Evolutionary conservation across 1,140 invertebrate species (phyloP).

Genomic region (Habropoda laboriosa): DNA sequence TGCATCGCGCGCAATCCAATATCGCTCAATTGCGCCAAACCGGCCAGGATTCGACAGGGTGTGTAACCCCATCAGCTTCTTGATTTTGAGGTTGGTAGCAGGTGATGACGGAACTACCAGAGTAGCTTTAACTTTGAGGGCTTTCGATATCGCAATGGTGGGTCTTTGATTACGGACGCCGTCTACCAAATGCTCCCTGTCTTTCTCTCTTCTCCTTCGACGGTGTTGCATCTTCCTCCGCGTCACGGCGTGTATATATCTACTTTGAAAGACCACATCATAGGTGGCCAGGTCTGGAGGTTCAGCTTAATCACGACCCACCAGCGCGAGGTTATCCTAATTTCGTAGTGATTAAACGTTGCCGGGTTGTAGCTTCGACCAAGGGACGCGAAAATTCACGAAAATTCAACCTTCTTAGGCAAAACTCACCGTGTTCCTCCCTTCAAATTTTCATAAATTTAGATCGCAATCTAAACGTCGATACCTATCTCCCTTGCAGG

Average conservation of each 20-base stretch:
- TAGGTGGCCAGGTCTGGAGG: conserved; percentile 38
- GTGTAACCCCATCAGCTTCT: conserved; percentile 29
- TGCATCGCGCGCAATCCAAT: not conserved
- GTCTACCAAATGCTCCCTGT: conserved; percentile 32
- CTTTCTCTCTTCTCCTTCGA: conserved; percentile 21
- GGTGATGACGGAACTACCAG: conserved; percentile 16
- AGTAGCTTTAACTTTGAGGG: conserved; percentile 43
- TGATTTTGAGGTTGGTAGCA: conserved; percentile 41
- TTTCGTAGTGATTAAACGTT: conserved; percentile 58
- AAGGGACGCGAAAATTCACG: conserved; percentile 25
- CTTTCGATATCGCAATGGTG: conserved; percentile 36
- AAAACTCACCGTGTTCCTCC: not conserved
- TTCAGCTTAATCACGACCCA: conserved; percentile 54
- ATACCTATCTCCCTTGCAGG: no score
- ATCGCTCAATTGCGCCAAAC: not conserved
- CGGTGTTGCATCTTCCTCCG: conserved; percentile 14
- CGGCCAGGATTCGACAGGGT: not conserved
- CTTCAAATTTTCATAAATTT: not conserved
- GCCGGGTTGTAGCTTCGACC: conserved; percentile 10
- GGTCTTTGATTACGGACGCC: conserved; percentile 46
- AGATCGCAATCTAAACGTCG: not conserved
- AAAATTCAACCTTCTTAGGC: conserved; percentile 30
- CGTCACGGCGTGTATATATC: conserved; percentile 5
- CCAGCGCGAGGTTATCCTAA: conserved; percentile 51
- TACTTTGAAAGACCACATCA: conserved; percentile 64